Evolutionary conservation across 1,140 invertebrate species (phyloP), one percentile per base, ranked within the genome.

Genomic region (Bombus difficillimus): DNA sequence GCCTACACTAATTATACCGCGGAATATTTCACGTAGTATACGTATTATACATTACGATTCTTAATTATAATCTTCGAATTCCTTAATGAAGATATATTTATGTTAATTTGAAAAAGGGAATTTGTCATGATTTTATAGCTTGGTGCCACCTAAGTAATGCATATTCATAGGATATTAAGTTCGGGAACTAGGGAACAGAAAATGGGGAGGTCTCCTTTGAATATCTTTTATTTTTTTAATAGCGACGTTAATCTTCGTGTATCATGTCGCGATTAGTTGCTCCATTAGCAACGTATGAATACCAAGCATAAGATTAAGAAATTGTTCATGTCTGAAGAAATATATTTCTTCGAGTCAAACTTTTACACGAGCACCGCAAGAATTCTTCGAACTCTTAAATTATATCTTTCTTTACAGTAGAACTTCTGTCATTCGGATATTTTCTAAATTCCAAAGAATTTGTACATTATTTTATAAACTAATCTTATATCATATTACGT

Each of bases 161-260:
- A 80, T 80, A 80, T 80, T 80, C 66, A 80, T 80, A 47, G 43
- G 32, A 69, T 22, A 53, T 69, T 80, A 69, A 68, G 22, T 43
- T 47, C 0, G 6, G 12, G 77, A 78, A 66, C 43, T 43, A 28
- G 62, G n/a, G 64, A 34, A 68, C 13, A 34, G 77, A n/a, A 77
- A 64, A 62, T 41, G 8, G 32, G 15, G 57, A 34, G 75, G 25
- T 78, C 37, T 41, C 22, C 9, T n/a, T n/a, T 0, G 15, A 41
- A 41, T 18, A 69, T 18, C 41, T 28, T 47, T 18, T 28, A 25
- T 69, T 69, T 69, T 62, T n/a, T 13, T 37, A 68, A 47, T n/a
- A 69, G 32, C 15, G 25, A 69, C 39, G 32, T 80, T 80, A 53
- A 80, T 64, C 57, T 59, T 18, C 59, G 28, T 62, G 28, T 59